These are phyloP conservation scores for Embiotoca jacksoni DNA, from an alignment of 2,113 vertebrate species.

Conservation along the genomic window DNA sequence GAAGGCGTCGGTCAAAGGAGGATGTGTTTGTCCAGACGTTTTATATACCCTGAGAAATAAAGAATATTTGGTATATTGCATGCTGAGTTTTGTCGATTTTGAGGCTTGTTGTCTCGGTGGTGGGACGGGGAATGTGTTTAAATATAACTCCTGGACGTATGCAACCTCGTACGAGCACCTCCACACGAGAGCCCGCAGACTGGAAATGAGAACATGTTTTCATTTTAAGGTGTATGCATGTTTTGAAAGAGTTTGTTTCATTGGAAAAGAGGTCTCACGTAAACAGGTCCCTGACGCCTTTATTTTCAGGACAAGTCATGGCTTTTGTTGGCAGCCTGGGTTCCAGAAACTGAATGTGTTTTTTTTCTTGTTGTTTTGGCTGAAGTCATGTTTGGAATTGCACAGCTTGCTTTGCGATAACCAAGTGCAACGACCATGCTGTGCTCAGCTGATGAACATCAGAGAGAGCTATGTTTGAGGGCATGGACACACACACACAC, in stretches of 20 bases:
- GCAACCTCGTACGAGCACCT: not conserved
- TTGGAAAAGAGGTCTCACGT: conserved; percentile 5
- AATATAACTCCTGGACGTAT: conserved; percentile 14
- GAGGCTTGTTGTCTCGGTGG: conserved; percentile 6
- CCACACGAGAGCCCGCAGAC: not conserved
- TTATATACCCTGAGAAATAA: conserved; percentile 77
- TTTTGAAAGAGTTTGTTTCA: not conserved
- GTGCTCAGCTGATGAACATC: conserved; percentile 61
- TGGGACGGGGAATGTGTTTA: conserved; percentile 33
- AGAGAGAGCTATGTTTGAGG: conserved; percentile 37
- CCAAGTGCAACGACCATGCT: conserved; percentile 35
- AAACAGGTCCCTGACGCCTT: not conserved
- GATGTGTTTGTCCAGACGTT: conserved; percentile 60
- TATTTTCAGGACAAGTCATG: not conserved
- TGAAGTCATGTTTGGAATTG: conserved; percentile 34
- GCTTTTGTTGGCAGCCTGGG: not conserved
- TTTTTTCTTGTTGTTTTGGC: conserved; percentile 41
- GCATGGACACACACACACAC: conserved; percentile 21
- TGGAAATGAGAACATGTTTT: conserved; percentile 16
- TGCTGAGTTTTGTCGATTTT: conserved; percentile 52
- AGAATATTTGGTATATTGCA: conserved; percentile 60
- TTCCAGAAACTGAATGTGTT: not conserved
- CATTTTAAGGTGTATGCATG: not conserved
- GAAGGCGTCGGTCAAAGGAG: conserved; percentile 17
- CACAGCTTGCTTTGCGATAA: conserved; percentile 40